Conservation (phyloP, 1,140 invertebrate genomes). For the Lordiphosa collinella region DNA sequence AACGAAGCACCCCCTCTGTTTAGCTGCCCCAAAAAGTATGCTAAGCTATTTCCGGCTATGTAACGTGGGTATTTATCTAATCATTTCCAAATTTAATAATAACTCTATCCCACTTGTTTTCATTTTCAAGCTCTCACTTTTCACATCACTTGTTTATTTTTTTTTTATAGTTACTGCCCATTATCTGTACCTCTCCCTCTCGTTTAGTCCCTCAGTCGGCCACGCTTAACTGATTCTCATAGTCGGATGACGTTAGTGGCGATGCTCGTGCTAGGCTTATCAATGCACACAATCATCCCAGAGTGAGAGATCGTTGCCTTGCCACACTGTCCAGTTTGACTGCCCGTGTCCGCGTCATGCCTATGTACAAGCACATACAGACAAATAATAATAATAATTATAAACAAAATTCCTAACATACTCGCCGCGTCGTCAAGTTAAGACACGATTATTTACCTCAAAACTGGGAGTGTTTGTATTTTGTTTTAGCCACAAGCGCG, state of each 20-base stretch:
- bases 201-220: too few relatives aligned
- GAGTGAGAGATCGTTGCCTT: constrained; percentile 14
- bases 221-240: constrained; percentile 15
- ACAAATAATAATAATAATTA: constrained; percentile 22
- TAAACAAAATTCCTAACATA: constrained; percentile 28
- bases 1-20: too few relatives aligned
- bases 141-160: not conserved
- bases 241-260: not conserved
- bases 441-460: constrained; percentile 53
- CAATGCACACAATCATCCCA: constrained; percentile 30
- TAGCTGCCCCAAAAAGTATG: constrained; percentile 55
- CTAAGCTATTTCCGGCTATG: constrained; percentile 4
- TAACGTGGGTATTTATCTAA: too few relatives aligned
- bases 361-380: not conserved
- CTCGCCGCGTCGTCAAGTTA: constrained; percentile 11
- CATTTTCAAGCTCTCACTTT: not conserved
- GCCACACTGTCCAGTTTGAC: constrained; percentile 5
- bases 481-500: constrained; percentile 22
- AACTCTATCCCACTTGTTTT: not conserved
- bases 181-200: too few relatives aligned
- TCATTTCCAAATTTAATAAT: not conserved
- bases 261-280: constrained; percentile 19
- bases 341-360: constrained; percentile 7
- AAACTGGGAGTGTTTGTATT: constrained; percentile 1
- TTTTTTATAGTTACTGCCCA: too few relatives aligned